Percentiles rank a stretch among this genome's conserved stretches.
These are phyloP conservation scores for Leptopilina myrica DNA, from an alignment of 2,888 invertebrate species.

Conservation along the genomic window DNA sequence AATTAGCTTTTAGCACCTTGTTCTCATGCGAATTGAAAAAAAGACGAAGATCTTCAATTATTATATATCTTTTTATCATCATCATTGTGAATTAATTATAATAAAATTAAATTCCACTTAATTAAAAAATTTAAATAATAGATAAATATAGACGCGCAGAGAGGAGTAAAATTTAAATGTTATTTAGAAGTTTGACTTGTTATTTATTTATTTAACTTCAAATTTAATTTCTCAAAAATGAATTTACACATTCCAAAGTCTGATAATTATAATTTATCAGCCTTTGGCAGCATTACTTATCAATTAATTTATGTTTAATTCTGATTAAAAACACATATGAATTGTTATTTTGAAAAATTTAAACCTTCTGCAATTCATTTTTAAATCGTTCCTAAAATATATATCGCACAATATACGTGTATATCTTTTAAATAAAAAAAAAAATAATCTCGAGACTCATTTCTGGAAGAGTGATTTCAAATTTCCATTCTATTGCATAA, in stretches of 20 bases:
- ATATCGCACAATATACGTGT: neutral
- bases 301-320: too few species aligned
- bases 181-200: constrained; percentile 12
- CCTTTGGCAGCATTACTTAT: too few species aligned
- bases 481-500: neutral
- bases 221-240: constrained; percentile 34
- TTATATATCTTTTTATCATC: too few species aligned
- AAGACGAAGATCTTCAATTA: too few species aligned
- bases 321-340: too few species aligned
- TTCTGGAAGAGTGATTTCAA: neutral
- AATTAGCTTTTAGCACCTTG: too few species aligned
- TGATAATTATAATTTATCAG: too few species aligned
- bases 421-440: neutral
- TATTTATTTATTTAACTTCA: constrained; percentile 9
- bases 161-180: constrained; percentile 17
- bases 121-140: neutral
- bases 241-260: constrained; percentile 15
- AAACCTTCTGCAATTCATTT: neutral
- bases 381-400: neutral
- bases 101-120: neutral
- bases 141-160: neutral
- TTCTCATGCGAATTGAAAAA: too few species aligned
- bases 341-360: neutral
- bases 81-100: too few species aligned
- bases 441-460: neutral